Base-by-base conservation (phyloP, 2,797 vertebrate genomes). In the Taenioides sp. region DNA sequence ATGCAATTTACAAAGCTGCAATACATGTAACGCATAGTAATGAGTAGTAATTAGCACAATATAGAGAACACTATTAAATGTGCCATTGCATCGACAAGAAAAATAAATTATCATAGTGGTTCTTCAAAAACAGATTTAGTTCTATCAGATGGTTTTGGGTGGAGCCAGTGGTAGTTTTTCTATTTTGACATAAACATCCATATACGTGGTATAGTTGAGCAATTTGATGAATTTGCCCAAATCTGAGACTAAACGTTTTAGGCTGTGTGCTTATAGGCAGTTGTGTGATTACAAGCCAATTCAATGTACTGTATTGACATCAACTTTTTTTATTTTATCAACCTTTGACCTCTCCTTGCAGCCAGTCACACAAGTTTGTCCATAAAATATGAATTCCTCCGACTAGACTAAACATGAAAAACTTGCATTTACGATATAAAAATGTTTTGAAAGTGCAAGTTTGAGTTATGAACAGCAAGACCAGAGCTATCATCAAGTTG, bases 401-500 rank as follows among this genome's bases (percentile, higher is more conserved):
- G 49, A 28, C 65, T 31, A 69, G 22, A 66, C 23, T 11, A 31
- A 67, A 37, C 61, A 34, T 40, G 17, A 65, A 23, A 78, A 52
- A n/a, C 70, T 37, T 77, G 18, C 49, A 31, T 66, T 66, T 28
- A 54, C 61, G 34, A 7, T 68, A 65, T 59, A 43, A 71, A 78
- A 27, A 25, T 20, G 22, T 74, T 23, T 54, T 23, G 77, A 59
- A 73, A 64, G n/a, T 73, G 14, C 59, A 66, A 65, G 23, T 50
- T n/a, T 59, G 57, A 55, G 49, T 55, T 40, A 68, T 47, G 66
- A 55, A 43, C 58, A 22, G 27, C 50, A 63, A 16, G 25, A 68
- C 22, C 66, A 79, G 27, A 74, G 72, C 65, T 80, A 6, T 40
- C 73, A 77, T 78, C 61, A 70, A 27, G 78, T 71, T 69, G 73